Evolutionary conservation across 2,888 invertebrate species (phyloP).

Genomic region (Lochmaea capreae): DNA sequence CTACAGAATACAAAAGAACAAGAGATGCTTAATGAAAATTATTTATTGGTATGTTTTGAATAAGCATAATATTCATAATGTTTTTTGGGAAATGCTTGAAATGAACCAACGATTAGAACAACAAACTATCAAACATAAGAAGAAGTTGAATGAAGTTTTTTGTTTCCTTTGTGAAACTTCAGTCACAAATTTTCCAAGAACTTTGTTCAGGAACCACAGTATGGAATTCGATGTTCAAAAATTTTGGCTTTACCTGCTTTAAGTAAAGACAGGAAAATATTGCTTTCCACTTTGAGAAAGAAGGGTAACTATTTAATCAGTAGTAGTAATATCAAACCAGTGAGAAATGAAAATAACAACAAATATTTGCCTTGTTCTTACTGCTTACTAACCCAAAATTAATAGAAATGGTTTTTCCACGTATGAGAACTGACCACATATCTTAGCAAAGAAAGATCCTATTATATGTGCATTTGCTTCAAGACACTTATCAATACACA

Average conservation of each 20-base stretch:
- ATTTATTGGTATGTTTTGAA: too few relatives aligned
- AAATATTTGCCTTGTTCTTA: conserved; percentile 1
- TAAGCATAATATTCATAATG: background rate
- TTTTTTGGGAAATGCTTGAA: conserved; percentile 4
- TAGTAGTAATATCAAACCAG: conserved; percentile 4
- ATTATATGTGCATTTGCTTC: conserved; percentile 27
- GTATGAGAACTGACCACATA: too few relatives aligned
- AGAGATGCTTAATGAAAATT: too few relatives aligned
- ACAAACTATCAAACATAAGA: background rate
- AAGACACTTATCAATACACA: conserved; percentile 18
- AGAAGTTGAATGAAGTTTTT: background rate
- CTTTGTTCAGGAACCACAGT: conserved; percentile 1
- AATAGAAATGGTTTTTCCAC: conserved; percentile 4
- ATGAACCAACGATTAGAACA: background rate
- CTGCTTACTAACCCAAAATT: background rate
- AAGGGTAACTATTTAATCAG: conserved; percentile 4
- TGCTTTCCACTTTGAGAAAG: conserved; percentile 1
- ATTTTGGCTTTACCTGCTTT: conserved; percentile 4
- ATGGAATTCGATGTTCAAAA: conserved; percentile 2
- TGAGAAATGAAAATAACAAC: conserved; percentile 4
- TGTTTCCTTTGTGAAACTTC: conserved; percentile 4
- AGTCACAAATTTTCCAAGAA: background rate
- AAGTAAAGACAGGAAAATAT: conserved; percentile 1
- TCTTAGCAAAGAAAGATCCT: conserved; percentile 18
- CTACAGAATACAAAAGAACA: too few relatives aligned